Evolutionary conservation across 2,797 vertebrate genomes (phyloP).

Genomic region (Poecilia picta): DNA sequence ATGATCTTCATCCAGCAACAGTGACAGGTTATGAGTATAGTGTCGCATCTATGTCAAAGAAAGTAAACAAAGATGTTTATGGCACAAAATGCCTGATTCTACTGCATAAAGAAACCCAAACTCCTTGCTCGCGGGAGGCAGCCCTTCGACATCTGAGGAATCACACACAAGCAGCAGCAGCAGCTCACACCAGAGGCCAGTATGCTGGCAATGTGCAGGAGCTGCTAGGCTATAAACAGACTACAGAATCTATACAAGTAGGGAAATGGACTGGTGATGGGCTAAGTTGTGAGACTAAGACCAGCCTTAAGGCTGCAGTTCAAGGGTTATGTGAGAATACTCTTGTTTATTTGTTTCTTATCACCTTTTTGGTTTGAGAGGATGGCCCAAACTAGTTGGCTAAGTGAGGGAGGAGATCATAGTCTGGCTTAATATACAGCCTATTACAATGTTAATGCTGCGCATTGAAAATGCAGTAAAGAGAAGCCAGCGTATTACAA

Average conservation of each 20-base stretch:
- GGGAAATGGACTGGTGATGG: not conserved
- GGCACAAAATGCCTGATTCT: not conserved
- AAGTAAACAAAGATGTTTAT: not conserved
- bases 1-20: not conserved
- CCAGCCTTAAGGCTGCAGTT: not conserved
- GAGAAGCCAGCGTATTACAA: not conserved
- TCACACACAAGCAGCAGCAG: not conserved
- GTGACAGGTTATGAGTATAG: not conserved
- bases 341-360: not conserved
- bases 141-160: not conserved
- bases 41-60: not conserved
- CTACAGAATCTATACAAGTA: not conserved
- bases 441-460: slow-evolving; percentile 4
- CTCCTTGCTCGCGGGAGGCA: not conserved
- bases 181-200: not conserved
- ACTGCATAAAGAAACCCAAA: not conserved
- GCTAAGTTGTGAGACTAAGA: not conserved
- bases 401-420: not conserved
- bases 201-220: slow-evolving; percentile 1
- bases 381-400: not conserved
- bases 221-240: not conserved
- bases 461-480: not conserved
- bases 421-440: not conserved
- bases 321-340: not conserved
- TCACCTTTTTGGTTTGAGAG: not conserved